Percentiles rank a stretch among this genome's conserved stretches.
phyloP scores from a whole-genome alignment of 2,888 invertebrate species.

The Phyllotreta striolata region DNA sequence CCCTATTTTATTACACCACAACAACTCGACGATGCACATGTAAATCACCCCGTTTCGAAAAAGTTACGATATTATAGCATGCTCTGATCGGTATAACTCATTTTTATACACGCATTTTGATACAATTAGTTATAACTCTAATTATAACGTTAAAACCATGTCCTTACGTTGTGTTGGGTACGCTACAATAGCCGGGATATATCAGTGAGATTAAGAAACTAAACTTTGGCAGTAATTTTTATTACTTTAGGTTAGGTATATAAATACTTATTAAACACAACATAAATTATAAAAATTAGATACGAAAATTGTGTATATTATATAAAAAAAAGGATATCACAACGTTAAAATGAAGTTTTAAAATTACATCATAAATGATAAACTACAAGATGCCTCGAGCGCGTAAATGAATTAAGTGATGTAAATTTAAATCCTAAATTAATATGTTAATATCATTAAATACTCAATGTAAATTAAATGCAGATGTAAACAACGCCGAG shows the following conservation, averaged over 20 bases:
- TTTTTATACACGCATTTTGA: too few species aligned
- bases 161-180: neutral
- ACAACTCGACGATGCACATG: neutral
- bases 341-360: constrained; percentile 40
- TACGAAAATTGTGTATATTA: too few species aligned
- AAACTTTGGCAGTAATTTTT: constrained; percentile 31
- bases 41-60: too few species aligned
- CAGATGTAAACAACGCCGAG: neutral
- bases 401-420: too few species aligned
- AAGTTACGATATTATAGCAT: too few species aligned
- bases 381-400: constrained; percentile 15
- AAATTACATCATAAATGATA: constrained; percentile 29
- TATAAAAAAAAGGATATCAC: constrained; percentile 41
- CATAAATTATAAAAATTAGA: constrained; percentile 33
- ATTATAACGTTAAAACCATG: too few species aligned
- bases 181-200: neutral
- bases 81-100: too few species aligned
- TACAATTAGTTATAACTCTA: too few species aligned
- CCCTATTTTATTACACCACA: constrained; percentile 45
- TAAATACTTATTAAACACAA: constrained; percentile 38
- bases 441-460: neutral
- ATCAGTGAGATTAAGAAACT: constrained; percentile 2
- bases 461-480: constrained; percentile 1
- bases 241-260: constrained; percentile 34
- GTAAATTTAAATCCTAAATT: too few species aligned